Percentiles rank a stretch among this genome's conserved stretches.
phyloP scores from a whole-genome alignment of 2,797 vertebrate species.

The Diglossa cyanea region DNA sequence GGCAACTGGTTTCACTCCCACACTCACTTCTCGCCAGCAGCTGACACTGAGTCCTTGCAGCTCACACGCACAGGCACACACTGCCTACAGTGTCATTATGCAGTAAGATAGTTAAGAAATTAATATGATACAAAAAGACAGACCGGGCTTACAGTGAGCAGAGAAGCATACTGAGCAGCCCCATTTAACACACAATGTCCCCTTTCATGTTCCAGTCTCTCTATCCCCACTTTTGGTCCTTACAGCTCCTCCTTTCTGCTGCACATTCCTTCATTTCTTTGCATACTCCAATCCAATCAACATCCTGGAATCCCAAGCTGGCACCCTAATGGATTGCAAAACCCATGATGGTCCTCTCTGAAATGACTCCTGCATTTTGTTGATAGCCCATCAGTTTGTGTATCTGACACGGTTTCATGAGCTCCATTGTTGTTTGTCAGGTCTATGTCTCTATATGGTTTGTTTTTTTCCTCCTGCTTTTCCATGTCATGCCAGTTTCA shows the following conservation, averaged over 20 bases:
- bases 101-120: not conserved
- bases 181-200: not conserved
- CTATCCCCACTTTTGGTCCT: fast-evolving
- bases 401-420: not conserved
- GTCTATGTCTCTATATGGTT: not conserved
- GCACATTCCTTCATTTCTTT: not conserved
- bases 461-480: not conserved
- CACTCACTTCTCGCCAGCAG: not conserved
- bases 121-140: not conserved
- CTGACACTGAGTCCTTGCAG: not conserved
- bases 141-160: not conserved
- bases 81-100: too few relatives aligned
- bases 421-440: not conserved
- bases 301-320: fast-evolving
- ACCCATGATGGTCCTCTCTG: not conserved
- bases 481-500: not conserved
- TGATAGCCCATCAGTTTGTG: not conserved
- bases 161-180: not conserved
- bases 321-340: not conserved
- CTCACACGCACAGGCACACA: too few relatives aligned
- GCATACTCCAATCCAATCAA: not conserved
- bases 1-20: not conserved
- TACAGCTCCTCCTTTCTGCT: fast-evolving
- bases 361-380: not conserved
- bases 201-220: not conserved